Conservation (phyloP, 1,140 invertebrate species). For the Druon quercuslanigerum region DNA sequence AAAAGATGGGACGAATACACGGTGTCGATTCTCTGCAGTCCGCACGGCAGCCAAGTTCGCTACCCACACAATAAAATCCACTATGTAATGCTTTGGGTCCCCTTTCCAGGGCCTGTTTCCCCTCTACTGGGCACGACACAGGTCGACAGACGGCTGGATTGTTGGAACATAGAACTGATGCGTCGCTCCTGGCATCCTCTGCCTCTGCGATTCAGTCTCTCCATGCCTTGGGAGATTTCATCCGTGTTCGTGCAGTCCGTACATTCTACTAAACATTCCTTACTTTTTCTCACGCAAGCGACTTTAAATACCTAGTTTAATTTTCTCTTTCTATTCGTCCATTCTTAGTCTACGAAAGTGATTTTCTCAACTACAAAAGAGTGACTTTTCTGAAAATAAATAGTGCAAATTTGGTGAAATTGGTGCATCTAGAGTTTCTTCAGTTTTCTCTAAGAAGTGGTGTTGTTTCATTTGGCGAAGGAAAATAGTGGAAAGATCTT, state of each 20-base stretch:
- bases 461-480: slow-evolving; percentile 2
- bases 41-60: background rate
- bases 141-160: slow-evolving; percentile 35
- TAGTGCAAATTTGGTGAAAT: background rate
- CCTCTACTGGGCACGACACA: slow-evolving; percentile 41
- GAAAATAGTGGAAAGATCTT: background rate
- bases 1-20: no score
- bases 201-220: slow-evolving; percentile 42
- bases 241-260: slow-evolving; percentile 7
- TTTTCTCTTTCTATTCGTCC: background rate
- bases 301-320: background rate
- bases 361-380: background rate
- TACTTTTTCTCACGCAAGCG: background rate
- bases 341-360: background rate
- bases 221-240: slow-evolving; percentile 16
- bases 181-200: slow-evolving; percentile 38
- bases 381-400: background rate
- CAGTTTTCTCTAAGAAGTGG: background rate
- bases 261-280: background rate
- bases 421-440: background rate
- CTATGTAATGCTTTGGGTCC: slow-evolving; percentile 28
- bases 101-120: slow-evolving; percentile 33
- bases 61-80: background rate
- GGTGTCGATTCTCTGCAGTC: no score
- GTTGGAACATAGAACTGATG: slow-evolving; percentile 18